Conservation (phyloP, 2,113 vertebrate species). For the Craseonycteris thonglongyai region DNA sequence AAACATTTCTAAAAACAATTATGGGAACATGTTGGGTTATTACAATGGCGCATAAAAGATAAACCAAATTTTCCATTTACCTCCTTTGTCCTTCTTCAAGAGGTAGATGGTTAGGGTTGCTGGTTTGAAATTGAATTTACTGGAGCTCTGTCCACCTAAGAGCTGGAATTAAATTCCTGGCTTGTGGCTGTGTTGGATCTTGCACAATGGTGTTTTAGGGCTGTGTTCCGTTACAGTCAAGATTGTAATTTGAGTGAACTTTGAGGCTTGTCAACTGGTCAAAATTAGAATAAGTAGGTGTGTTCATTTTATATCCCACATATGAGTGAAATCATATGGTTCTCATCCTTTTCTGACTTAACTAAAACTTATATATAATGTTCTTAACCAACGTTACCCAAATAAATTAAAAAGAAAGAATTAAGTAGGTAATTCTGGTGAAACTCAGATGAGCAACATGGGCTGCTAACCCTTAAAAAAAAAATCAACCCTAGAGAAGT, state of each 20-base stretch:
- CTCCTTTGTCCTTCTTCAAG: neutral
- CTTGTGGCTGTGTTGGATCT: neutral
- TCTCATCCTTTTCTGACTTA: too few relatives aligned
- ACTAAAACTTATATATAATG: too few relatives aligned
- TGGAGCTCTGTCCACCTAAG: neutral
- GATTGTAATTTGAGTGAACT: neutral
- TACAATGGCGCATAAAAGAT: neutral
- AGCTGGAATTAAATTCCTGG: neutral
- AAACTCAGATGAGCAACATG: neutral
- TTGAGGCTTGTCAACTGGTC: neutral
- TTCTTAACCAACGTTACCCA: too few relatives aligned
- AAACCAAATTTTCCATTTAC: neutral
- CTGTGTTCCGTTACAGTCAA: neutral
- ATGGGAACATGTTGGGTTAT: neutral
- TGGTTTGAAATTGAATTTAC: neutral
- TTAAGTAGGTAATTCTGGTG: neutral
- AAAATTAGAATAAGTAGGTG: neutral
- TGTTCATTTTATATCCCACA: too few relatives aligned
- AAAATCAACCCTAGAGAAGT: neutral
- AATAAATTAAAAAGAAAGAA: neutral
- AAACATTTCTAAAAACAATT: neutral
- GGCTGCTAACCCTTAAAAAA: neutral
- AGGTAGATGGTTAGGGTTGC: neutral
- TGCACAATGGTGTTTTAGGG: neutral
- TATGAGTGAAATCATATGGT: too few relatives aligned